Conservation (phyloP, 2,113 vertebrate species). For the Stictonetta naevosa region DNA sequence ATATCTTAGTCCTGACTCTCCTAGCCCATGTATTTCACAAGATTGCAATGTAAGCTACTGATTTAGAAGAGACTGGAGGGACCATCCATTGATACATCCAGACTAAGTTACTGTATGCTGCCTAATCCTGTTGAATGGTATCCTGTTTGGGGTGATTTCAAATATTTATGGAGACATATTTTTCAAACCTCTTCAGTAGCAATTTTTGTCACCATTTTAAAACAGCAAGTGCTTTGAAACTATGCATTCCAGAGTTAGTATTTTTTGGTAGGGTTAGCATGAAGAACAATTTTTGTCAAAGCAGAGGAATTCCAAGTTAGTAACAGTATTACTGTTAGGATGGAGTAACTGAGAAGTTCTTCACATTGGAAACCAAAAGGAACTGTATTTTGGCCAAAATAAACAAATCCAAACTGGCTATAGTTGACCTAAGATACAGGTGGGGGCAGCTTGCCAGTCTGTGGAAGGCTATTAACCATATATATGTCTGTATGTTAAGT, state of each 20-base stretch:
- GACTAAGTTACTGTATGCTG: not conserved
- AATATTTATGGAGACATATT: not conserved
- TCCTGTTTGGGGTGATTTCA: not conserved
- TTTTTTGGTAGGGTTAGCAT: not conserved
- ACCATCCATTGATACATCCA: not conserved
- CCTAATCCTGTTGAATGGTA: not conserved
- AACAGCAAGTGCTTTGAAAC: not conserved
- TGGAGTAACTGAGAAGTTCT: not conserved
- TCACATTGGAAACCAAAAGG: not conserved
- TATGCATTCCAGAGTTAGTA: not conserved
- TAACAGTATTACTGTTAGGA: not conserved
- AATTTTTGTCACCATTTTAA: not conserved
- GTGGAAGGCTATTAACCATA: not conserved
- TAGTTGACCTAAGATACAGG: not conserved
- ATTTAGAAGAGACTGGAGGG: not conserved
- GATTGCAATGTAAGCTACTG: not conserved
- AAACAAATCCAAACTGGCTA: not conserved
- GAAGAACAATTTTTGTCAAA: not conserved
- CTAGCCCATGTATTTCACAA: not conserved
- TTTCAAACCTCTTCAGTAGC: not conserved
- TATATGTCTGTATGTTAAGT: not conserved
- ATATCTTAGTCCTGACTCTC: not conserved
- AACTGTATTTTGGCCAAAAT: not conserved
- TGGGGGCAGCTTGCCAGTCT: not conserved
- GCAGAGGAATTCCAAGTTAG: accelerated